Conservation (phyloP, 1,140 invertebrate genomes). For the Globodera rostochiensis region DNA sequence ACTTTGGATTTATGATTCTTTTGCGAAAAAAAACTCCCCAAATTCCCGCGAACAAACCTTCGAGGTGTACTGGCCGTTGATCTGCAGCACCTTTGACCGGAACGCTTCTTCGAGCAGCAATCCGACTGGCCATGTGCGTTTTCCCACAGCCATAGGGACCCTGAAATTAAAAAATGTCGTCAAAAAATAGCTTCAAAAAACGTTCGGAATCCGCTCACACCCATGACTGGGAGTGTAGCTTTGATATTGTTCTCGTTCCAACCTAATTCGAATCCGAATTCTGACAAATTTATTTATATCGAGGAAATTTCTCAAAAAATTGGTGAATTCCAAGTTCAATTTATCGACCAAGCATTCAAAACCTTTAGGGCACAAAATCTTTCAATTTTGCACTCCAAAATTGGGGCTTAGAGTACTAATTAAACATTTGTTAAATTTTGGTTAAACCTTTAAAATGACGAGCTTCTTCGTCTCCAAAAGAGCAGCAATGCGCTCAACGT, state of each 20-base stretch:
- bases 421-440: neutral
- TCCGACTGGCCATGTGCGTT: conserved; percentile 83
- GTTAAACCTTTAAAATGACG: neutral
- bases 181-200: too few relatives aligned
- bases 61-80: conserved; percentile 96
- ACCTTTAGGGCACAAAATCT: neutral
- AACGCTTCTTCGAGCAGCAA: conserved; percentile 76
- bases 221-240: too few relatives aligned
- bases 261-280: too few relatives aligned
- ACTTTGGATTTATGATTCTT: too few relatives aligned
- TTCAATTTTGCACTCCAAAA: neutral
- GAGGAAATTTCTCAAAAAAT: too few relatives aligned
- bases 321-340: too few relatives aligned
- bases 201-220: too few relatives aligned
- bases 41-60: conserved; percentile 70
- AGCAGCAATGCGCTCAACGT: neutral
- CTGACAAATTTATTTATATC: too few relatives aligned
- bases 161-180: neutral
- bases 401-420: neutral
- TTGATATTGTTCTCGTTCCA: neutral
- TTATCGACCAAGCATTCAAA: too few relatives aligned
- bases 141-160: conserved; percentile 88
- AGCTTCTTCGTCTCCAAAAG: neutral
- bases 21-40: too few relatives aligned
- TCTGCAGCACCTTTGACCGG: conserved; percentile 77